Percentiles rank a stretch among this genome's conserved stretches.
These are phyloP conservation scores for Tridacna crocea DNA, from an alignment of 2,888 invertebrate genomes.

Conservation along the genomic window DNA sequence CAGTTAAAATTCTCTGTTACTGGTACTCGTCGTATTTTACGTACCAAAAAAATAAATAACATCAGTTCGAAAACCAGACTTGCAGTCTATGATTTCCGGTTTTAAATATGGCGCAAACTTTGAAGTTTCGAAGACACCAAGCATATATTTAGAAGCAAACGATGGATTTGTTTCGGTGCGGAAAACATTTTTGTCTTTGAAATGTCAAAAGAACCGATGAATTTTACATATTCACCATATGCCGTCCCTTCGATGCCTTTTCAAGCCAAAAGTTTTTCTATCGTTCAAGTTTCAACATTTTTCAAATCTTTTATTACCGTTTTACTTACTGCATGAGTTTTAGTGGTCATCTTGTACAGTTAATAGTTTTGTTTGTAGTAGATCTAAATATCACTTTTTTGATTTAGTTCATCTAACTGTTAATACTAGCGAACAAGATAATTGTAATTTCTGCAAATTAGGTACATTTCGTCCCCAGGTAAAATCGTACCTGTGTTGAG, in stretches of 20 bases:
- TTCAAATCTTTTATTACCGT: no score
- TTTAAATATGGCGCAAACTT: conserved; percentile 28
- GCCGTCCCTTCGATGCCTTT: no score
- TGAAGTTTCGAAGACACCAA: not conserved
- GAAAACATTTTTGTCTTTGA: not conserved
- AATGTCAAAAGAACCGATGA: not conserved
- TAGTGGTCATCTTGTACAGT: not conserved
- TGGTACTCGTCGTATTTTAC: not conserved
- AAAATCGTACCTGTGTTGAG: no score
- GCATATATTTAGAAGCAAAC: not conserved
- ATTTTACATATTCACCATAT: not conserved
- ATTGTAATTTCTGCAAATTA: no score
- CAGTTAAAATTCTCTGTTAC: not conserved
- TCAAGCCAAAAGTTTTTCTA: no score
- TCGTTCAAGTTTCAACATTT: no score
- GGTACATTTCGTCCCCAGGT: no score
- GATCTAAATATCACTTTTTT: no score
- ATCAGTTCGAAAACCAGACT: not conserved
- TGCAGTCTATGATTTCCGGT: conserved; percentile 12
- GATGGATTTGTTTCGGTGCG: conserved; percentile 18
- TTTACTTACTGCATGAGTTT: no score
- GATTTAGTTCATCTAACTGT: no score
- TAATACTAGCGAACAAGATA: no score
- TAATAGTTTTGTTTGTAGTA: no score
- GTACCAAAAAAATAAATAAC: not conserved